phyloP scores from a whole-genome alignment of 1,140 invertebrate species.

The Cryptotermes secundus region DNA sequence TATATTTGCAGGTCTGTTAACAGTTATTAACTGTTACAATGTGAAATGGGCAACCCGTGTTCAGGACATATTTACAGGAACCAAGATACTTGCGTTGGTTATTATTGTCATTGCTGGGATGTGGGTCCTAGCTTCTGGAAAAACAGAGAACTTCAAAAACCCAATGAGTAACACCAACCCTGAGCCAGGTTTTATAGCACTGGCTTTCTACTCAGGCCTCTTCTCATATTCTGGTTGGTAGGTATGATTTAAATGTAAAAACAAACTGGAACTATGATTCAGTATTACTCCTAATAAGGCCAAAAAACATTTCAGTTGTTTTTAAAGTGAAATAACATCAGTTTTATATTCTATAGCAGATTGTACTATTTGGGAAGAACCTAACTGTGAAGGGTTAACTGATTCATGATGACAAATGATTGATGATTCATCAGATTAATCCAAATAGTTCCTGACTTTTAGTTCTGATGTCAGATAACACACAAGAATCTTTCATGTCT shows the following conservation, averaged over 20 bases:
- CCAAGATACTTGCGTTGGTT: constrained; percentile 79
- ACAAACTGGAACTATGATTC: neutral
- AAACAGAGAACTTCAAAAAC: constrained; percentile 70
- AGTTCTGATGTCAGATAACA: no score
- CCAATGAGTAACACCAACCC: constrained; percentile 78
- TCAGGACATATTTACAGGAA: constrained; percentile 88
- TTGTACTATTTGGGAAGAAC: no score
- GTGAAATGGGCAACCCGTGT: constrained; percentile 83
- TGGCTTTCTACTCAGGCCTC: constrained; percentile 92
- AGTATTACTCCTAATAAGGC: neutral
- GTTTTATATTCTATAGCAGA: no score
- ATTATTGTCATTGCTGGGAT: constrained; percentile 81
- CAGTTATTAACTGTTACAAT: constrained; percentile 85
- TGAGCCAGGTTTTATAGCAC: constrained; percentile 80
- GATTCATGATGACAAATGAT: no score
- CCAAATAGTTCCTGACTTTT: no score
- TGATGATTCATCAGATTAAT: no score
- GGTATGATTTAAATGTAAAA: constrained; percentile 37
- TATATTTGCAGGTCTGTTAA: constrained; percentile 66
- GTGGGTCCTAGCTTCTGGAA: constrained; percentile 58
- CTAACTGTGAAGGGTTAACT: no score
- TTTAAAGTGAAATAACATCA: no score
- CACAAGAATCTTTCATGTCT: no score
- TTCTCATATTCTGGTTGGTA: constrained; percentile 97
- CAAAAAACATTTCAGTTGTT: neutral